Percentiles rank a stretch among this genome's conserved stretches.
These are phyloP conservation scores for Proterorhinus semilunaris DNA, from an alignment of 2,113 vertebrate species.

Conservation along the genomic window DNA sequence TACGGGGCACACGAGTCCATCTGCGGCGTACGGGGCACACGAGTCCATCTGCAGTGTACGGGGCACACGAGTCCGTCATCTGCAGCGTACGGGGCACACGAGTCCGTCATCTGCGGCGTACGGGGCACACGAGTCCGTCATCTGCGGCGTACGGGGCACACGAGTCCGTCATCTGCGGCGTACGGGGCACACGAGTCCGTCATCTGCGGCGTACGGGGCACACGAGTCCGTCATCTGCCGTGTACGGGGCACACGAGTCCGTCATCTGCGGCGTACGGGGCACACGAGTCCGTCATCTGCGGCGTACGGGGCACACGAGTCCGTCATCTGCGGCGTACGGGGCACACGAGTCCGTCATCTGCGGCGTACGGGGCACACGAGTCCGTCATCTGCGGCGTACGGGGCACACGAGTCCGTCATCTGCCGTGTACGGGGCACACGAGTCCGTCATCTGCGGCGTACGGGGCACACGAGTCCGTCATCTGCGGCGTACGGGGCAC, in stretches of 20 bases:
- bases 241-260: neutral
- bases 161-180: neutral
- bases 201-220: neutral
- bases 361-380: neutral
- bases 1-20: neutral
- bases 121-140: neutral
- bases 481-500: neutral
- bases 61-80: neutral
- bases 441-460: neutral
- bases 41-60: neutral
- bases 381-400: neutral
- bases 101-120: neutral
- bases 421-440: neutral
- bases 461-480: too few species aligned
- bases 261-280: neutral
- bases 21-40: neutral
- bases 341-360: too few species aligned
- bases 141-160: neutral
- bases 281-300: too few species aligned
- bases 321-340: neutral
- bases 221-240: neutral
- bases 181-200: neutral
- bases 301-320: neutral
- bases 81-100: neutral
- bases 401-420: too few species aligned